A percentile compares a stretch with the other conserved stretches of the same genome.
phyloP scores from a whole-genome alignment of 2,888 invertebrate species.

The Thalpophila matura region DNA sequence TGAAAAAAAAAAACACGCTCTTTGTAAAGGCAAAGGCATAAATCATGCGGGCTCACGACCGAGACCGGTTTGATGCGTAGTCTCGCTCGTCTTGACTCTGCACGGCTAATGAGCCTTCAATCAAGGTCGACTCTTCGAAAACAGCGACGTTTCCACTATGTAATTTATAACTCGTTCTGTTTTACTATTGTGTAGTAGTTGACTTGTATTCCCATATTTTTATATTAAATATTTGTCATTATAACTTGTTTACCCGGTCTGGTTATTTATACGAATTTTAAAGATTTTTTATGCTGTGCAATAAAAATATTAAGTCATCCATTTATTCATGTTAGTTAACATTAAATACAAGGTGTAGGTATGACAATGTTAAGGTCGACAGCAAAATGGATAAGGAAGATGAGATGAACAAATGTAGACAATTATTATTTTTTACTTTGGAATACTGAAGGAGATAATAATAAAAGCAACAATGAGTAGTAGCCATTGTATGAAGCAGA shows the following conservation, averaged over 20 bases:
- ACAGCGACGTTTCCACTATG: conserved; percentile 69
- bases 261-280: conserved; percentile 30
- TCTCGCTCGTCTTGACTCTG: conserved; percentile 76
- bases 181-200: conserved; percentile 53
- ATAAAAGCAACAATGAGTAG: conserved; percentile 82
- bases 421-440: conserved; percentile 74
- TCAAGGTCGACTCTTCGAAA: conserved; percentile 85
- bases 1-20: conserved; percentile 79
- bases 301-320: conserved; percentile 32
- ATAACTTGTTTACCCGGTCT: conserved; percentile 36
- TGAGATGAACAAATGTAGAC: conserved; percentile 35
- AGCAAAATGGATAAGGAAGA: conserved; percentile 27
- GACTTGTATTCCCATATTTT: conserved; percentile 12
- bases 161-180: conserved; percentile 74
- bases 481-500: conserved; percentile 84
- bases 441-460: conserved; percentile 77
- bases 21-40: conserved; percentile 85
- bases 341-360: conserved; percentile 28
- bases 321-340: conserved; percentile 16
- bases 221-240: conserved; percentile 14
- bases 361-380: conserved; percentile 22
- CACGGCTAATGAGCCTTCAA: conserved; percentile 87
- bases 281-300: conserved; percentile 2
- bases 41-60: conserved; percentile 88
- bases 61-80: conserved; percentile 81